These are phyloP conservation scores for Lutraria lutraria DNA, from an alignment of 2,888 invertebrate genomes.

Conservation along the genomic window DNA sequence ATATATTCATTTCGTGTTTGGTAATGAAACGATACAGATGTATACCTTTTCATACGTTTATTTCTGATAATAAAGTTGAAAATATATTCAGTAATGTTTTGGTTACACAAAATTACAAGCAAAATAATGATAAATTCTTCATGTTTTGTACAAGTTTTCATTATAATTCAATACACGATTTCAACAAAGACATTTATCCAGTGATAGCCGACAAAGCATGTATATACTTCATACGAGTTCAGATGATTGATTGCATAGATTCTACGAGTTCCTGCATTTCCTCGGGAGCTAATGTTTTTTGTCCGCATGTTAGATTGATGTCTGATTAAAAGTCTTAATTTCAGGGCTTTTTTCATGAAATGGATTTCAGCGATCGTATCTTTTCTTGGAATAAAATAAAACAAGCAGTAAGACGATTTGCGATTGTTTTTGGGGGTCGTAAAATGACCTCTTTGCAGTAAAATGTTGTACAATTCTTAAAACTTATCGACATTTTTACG, in stretches of 20 bases:
- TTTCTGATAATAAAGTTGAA: too few relatives aligned
- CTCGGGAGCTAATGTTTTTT: neutral
- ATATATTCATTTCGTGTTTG: too few relatives aligned
- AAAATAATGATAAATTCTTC: too few relatives aligned
- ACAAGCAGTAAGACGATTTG: neutral
- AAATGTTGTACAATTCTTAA: neutral
- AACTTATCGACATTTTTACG: neutral
- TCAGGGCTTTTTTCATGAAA: slow-evolving; percentile 1
- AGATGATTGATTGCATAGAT: neutral
- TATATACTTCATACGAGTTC: neutral
- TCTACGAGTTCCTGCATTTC: neutral
- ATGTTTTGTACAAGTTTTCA: too few relatives aligned
- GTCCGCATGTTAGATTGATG: neutral
- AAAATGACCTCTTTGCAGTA: neutral
- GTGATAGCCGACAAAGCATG: too few relatives aligned
- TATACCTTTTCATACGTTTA: too few relatives aligned
- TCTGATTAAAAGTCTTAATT: neutral
- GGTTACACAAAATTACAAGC: too few relatives aligned
- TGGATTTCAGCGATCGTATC: neutral
- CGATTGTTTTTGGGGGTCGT: neutral
- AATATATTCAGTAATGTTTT: too few relatives aligned
- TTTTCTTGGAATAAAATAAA: neutral
- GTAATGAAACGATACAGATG: too few relatives aligned
- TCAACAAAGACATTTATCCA: too few relatives aligned
- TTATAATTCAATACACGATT: too few relatives aligned